Base-by-base conservation (phyloP, 2,888 invertebrate species). In the Andrena haemorrhoa region DNA sequence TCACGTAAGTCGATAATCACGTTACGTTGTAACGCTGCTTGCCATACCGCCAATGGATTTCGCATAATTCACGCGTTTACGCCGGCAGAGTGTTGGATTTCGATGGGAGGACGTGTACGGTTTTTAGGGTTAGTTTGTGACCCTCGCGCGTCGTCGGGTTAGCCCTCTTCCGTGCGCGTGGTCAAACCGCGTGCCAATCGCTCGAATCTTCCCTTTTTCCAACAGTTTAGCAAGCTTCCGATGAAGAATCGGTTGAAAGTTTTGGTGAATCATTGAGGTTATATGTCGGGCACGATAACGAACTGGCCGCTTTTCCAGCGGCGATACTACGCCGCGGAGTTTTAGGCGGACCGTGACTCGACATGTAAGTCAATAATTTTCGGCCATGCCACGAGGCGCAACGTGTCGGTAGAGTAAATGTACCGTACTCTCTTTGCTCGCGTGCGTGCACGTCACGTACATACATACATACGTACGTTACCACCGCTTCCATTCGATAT, bases 111-210 rank as follows among this genome's bases (percentile, higher is more conserved):
- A 75, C 71, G 73, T 69, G 61, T 41, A 47, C 70, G 64, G 31
- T 84, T 87, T 89, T 88, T 87, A 87, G 91, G 90, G 90, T 91
- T 91, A 89, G 87, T 87, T 90, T 81, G 78, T 71, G 81, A 82
- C 86, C 83, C 84, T 81, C 84, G 86, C 86, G 79, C 87, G 87
- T 82, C 82, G 82, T 82, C 80, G 82, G 79, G 70, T 81, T 85
- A 87, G 88, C 89, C 86, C 87, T 87, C 85, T 88, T 85, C 76
- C 80, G 83, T 89, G 82, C 87, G 87, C 88, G 86, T 88, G 89
- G 86, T 87, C 84, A 75, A 86, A 80, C 65, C 87, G 69, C 74
- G 35, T 33, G 8, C 60, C 58, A 53, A 56, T 64, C 31, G 33
- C 35, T 72, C 16, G 2, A 20, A 47, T 26, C 20, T 49, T 51